These are phyloP conservation scores for Crotophaga sulcirostris DNA, from an alignment of 2,113 vertebrate species.

Conservation along the genomic window DNA sequence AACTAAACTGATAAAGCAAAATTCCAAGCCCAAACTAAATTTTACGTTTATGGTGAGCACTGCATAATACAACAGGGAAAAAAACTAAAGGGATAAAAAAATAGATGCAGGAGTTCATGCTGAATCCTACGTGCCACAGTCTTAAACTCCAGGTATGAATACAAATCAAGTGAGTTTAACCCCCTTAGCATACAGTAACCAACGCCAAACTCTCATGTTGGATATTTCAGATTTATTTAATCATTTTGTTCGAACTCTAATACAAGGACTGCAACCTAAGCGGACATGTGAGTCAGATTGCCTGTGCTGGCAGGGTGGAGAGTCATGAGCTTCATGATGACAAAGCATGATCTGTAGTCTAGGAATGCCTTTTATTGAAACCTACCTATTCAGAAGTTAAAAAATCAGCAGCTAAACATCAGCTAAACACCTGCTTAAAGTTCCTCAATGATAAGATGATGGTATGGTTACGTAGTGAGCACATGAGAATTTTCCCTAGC, in stretches of 20 bases:
- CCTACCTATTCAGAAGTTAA: background rate
- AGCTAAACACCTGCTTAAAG: background rate
- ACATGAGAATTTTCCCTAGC: background rate
- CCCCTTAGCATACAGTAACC: background rate
- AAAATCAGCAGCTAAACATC: background rate
- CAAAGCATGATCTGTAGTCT: background rate
- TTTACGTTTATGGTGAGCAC: background rate
- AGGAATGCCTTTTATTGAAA: background rate
- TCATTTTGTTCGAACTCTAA: background rate
- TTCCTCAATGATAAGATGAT: background rate
- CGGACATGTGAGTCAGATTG: background rate
- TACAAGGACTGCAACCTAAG: background rate
- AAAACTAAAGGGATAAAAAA: background rate
- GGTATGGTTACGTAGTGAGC: rapidly evolving
- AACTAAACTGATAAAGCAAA: background rate
- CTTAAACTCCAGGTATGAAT: background rate
- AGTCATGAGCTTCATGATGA: conserved; percentile 4
- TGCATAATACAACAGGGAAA: background rate
- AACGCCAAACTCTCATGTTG: background rate
- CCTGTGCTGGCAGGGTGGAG: background rate
- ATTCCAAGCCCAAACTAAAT: background rate
- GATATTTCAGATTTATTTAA: background rate
- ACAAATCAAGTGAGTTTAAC: background rate
- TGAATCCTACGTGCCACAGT: background rate
- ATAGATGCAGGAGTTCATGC: background rate